Base-by-base conservation (phyloP, 1,140 invertebrate genomes). In the Bemisia tabaci region DNA sequence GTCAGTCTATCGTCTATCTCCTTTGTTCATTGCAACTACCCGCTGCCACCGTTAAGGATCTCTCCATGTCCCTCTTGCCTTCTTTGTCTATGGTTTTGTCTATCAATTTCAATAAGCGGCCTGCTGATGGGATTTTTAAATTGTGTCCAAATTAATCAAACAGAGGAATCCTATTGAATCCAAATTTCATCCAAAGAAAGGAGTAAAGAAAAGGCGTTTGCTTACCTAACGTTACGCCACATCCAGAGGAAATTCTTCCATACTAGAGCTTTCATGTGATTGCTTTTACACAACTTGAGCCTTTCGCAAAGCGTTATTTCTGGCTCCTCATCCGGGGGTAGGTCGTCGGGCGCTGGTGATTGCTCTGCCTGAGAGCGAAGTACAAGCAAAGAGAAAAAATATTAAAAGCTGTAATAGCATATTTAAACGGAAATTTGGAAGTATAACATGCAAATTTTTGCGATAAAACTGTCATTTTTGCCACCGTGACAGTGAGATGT, bases 191-290 rank as follows among this genome's bases (percentile, higher is more conserved):
- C 33, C 33, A 17, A 48, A 21, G 25, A 59, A 22, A 1, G 23
- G 22, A n/a, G 59, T n/a, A 26, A 62, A 2, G 59, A 11, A 12
- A 2, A 59, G 64, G 21, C n/a, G 17, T 48, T 12, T n/a, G 67
- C 80, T 75, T 77, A 88, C 86, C 85, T 84, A 61, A 94, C 88
- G 76, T 97, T 97, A 69, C 94, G 82, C 85, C 89, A 92, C 87
- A 96, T 93, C 68, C 91, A 84, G 26, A 94, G 82, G 74, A 95
- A 88, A 78, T 97, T 97, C 79, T 97, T 97, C 77, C 92, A 89
- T 64, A 94, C 81, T 48, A 96, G 77, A 11, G 94, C 93, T 68
- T 73, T 72, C 74, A 75, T 74, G 69, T 92, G 88, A 73, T 84
- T 79, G 25, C 78, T 74, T 71, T 87, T 82, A 72, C 89, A 79